Percentiles rank a stretch among this genome's conserved stretches.
Evolutionary conservation across 2,113 vertebrate species (phyloP).

Genomic region (Falco punctatus): DNA sequence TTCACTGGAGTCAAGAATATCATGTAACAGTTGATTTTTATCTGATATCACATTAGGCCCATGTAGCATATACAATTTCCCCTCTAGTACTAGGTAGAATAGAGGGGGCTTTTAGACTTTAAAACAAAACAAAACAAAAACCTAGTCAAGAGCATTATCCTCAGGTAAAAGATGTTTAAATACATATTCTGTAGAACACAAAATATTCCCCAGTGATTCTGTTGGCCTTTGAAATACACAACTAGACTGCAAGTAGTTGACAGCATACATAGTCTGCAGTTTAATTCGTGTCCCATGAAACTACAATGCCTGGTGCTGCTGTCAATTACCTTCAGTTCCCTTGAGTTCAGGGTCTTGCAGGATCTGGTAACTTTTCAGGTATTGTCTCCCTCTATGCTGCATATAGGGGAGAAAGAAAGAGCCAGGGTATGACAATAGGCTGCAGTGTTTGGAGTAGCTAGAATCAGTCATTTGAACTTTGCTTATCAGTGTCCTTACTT

Average conservation of each 20-base stretch:
- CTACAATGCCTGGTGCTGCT: neutral
- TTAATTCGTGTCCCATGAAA: neutral
- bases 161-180: neutral
- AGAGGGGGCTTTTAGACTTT: rapidly evolving
- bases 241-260: neutral
- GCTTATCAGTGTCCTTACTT: neutral
- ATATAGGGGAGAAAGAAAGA: neutral
- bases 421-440: neutral
- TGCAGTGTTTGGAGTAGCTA: neutral
- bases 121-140: neutral
- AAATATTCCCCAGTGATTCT: neutral
- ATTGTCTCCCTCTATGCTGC: neutral
- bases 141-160: neutral
- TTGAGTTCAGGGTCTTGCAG: neutral
- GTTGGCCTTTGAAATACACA: neutral
- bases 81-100: neutral
- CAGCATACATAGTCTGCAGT: neutral
- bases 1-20: neutral
- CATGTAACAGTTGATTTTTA: neutral
- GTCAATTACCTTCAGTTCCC: neutral
- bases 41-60: neutral
- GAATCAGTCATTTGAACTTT: neutral
- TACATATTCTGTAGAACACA: neutral
- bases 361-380: neutral
- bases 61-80: neutral